These are phyloP conservation scores for Mystacornis crossleyi DNA, from an alignment of 2,113 vertebrate genomes.

Conservation along the genomic window DNA sequence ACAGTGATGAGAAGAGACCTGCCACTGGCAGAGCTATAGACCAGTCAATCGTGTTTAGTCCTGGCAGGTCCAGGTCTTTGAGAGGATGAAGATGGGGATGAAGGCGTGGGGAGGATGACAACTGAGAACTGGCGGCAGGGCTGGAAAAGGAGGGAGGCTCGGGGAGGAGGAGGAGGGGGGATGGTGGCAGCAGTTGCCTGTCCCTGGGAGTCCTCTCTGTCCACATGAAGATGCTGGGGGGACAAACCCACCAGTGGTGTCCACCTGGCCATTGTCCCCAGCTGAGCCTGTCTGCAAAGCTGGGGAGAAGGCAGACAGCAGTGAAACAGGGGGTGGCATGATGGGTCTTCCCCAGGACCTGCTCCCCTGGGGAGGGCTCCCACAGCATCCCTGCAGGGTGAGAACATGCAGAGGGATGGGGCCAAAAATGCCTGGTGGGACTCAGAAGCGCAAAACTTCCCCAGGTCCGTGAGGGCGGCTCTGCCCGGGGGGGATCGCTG, in stretches of 20 bases:
- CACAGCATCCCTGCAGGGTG: not conserved
- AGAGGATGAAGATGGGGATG: not conserved
- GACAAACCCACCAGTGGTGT: not conserved
- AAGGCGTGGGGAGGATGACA: not conserved
- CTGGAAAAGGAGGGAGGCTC: not conserved
- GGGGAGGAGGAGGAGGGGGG: not conserved
- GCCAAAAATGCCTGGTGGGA: not conserved
- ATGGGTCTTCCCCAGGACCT: rapidly evolving
- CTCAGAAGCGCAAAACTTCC: not conserved
- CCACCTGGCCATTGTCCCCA: rapidly evolving
- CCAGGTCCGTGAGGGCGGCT: rapidly evolving
- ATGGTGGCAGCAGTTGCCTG: not conserved
- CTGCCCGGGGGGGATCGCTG: not conserved
- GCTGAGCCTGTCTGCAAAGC: not conserved
- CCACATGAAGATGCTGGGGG: not conserved
- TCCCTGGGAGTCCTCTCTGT: not conserved
- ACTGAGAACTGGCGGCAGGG: not conserved
- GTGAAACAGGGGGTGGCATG: not conserved
- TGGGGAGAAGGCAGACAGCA: not conserved
- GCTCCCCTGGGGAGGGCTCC: not conserved
- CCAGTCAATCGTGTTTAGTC: rapidly evolving
- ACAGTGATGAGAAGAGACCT: not conserved
- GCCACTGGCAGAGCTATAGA: not conserved
- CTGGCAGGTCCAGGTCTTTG: not conserved
- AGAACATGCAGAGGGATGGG: rapidly evolving